Base-by-base conservation (phyloP, 2,888 invertebrate species). In the Taenaris catops region DNA sequence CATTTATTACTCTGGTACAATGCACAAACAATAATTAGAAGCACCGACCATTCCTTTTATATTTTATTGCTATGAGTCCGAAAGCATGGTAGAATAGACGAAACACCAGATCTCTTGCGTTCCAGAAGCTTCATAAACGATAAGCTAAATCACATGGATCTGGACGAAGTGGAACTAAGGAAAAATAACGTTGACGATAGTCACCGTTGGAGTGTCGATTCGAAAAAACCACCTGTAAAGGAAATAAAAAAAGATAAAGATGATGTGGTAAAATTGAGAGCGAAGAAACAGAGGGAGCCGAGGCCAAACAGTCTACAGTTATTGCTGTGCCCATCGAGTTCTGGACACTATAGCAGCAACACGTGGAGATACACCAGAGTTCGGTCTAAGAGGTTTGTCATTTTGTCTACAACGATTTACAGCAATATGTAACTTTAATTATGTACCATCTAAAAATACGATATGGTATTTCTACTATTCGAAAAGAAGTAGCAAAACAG, bases 291-390 rank as follows among this genome's bases (percentile, higher is more conserved):
- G 14, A 67, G 79, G 24, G 76, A 83, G 51, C 78, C 81, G 7
- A 53, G 86, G 24, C 87, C 87, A 3, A 84, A 84, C 41, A 87
- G 87, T 41, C 53, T 87, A 20, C 87, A 87, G 60, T 48, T 87
- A 49, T 41, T 87, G 25, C 54, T 86, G 6, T 87, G 87, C 45
- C 83, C 81, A 1, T 81, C 83, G 0, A 73, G 67, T 32, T 81
- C 83, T 4, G 84, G 86, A 34, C 86, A 84, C 41, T 84, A 86
- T 43, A 83, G 80, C 49, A 86, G 86, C 43, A 75, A 67, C 34
- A 86, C 86, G 4, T 86, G 86, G 84, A 63, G 84, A 39, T 86
- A 86, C 45, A 84, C 84, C 18, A 67, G 81, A 41, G 80, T 83
- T 19, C 63, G 86, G 8, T 84, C 86, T 0, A 79, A 76, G 51